Evolutionary conservation across 2,888 invertebrate species (phyloP), one percentile per base, ranked within the genome.

Genomic region (Xestia c-nigrum): DNA sequence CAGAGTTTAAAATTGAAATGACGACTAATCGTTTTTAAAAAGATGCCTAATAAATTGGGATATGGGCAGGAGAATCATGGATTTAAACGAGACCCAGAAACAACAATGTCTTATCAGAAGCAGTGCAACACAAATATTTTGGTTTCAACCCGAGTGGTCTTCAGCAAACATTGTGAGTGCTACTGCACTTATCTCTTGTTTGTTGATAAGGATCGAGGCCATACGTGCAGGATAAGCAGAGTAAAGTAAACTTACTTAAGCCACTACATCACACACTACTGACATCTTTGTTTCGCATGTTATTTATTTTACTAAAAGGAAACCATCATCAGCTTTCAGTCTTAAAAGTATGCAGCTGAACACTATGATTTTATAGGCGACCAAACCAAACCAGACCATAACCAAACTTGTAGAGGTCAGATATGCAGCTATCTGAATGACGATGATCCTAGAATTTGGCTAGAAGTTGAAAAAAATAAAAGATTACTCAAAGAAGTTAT

Each of bases 141-240:
- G 38, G 12, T 52, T 46, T 19, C 31, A 64, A 64, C 50, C 31
- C 14, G 46, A 73, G 74, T 67, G 40, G 78, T 43, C 72, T 55
- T 72, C 47, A 43, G 52, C 61, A 79, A 84, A 74, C 81, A 85
- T 24, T 59, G 81, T 72, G 14, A 80, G 66, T 59, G 70, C 46
- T 63, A 1, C 68, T 38, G 74, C n/a, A 43, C 43, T 43, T 85
- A 71, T 74, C 76, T 55, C n/a, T 68, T 80, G 64, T 79, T 68
- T 70, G 57, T 46, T 64, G 85, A 85, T 81, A 85, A 74, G 67
- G 21, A 81, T 71, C 57, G 70, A 74, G 81, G 81, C 4, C 73
- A 61, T 57, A 68, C 74, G 63, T 38, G 52, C 67, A 81, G 74
- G 81, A 85, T 80, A 67, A 73, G 40, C 67, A 50, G 24, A n/a